Percentiles rank a stretch among this genome's conserved stretches.
Conservation (phyloP, 2,888 invertebrate genomes). For the Drosophila koepferae region DNA sequence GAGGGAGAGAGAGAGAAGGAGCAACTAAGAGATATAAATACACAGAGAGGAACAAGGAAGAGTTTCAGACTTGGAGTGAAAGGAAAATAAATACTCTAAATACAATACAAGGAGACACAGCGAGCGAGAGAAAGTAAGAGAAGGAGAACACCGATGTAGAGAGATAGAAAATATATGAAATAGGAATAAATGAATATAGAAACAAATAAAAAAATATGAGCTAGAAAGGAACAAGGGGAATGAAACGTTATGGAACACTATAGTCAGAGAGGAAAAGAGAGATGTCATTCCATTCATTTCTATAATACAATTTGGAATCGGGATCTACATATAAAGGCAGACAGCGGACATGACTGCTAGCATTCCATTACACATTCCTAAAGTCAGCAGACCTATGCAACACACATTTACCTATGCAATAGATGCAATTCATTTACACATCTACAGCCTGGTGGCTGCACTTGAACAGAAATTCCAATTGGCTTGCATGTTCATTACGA, state of each 20-base stretch:
- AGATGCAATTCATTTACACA: not conserved
- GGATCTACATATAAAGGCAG: not conserved
- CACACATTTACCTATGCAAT: conserved; percentile 1
- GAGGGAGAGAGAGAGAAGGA: not conserved
- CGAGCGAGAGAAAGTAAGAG: too few species aligned
- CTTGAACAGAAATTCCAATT: conserved; percentile 17
- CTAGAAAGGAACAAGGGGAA: not conserved
- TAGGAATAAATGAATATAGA: too few species aligned
- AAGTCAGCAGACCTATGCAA: not conserved
- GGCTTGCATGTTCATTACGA: conserved; percentile 56
- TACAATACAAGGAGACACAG: too few species aligned
- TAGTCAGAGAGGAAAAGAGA: not conserved
- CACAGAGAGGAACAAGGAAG: not conserved
- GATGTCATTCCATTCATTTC: not conserved
- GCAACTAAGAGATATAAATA: not conserved
- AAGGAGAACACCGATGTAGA: too few species aligned
- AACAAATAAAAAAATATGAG: too few species aligned
- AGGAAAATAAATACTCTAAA: too few species aligned
- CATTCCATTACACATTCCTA: not conserved
- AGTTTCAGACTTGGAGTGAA: too few species aligned
- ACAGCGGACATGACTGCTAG: not conserved
- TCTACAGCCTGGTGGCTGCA: not conserved
- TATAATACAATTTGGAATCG: not conserved
- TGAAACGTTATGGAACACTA: not conserved
- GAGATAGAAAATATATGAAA: too few species aligned